These are phyloP conservation scores for Graphium colonna DNA, from an alignment of 2,888 invertebrate species.

Conservation along the genomic window DNA sequence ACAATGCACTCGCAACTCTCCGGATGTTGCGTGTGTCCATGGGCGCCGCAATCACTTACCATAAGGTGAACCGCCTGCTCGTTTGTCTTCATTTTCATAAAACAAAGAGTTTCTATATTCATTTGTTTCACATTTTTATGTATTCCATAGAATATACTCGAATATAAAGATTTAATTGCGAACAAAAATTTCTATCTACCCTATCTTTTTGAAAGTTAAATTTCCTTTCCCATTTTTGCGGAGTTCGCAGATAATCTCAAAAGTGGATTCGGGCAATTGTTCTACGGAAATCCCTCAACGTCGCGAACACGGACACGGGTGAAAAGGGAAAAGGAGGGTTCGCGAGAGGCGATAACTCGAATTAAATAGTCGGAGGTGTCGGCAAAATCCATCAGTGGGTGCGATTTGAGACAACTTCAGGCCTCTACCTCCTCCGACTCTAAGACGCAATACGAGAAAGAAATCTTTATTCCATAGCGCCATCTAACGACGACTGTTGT, in stretches of 20 bases:
- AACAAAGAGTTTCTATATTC: no score
- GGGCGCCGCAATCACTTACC: no score
- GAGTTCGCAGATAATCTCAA: neutral
- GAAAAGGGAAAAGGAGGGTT: conserved; percentile 40
- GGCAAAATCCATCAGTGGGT: conserved; percentile 65
- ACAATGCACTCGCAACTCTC: no score
- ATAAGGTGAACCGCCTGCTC: no score
- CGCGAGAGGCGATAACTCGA: conserved; percentile 65
- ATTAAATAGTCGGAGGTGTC: conserved; percentile 73
- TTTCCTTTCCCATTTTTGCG: neutral
- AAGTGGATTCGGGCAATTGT: conserved; percentile 3
- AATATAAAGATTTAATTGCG: no score
- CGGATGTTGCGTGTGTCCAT: no score
- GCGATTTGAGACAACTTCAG: conserved; percentile 18
- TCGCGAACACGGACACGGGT: conserved; percentile 25
- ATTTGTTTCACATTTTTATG: no score
- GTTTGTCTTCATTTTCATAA: no score
- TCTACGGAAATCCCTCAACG: neutral
- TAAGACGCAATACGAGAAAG: conserved; percentile 39
- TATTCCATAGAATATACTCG: no score
- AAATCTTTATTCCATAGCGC: conserved; percentile 64
- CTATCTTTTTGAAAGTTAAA: no score
- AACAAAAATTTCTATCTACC: no score
- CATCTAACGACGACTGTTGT: conserved; percentile 29
- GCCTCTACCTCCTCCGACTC: conserved; percentile 20